These are phyloP conservation scores for Heliothis subflexa DNA, from an alignment of 1,140 invertebrate genomes.

Conservation along the genomic window DNA sequence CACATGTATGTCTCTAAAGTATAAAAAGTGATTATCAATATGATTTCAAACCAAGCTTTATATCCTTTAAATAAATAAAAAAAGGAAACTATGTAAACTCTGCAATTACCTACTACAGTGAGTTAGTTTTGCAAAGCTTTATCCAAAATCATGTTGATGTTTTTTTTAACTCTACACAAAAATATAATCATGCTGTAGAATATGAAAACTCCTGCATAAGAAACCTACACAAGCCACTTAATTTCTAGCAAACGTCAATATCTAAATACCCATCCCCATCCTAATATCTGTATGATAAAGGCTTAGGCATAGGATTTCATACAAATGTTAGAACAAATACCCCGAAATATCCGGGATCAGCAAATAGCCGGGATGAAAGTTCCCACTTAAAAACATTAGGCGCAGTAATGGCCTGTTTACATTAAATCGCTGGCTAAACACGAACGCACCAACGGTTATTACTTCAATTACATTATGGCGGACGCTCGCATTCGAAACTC, in stretches of 20 bases:
- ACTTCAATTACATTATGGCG: slow-evolving; percentile 27
- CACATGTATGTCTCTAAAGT: neutral
- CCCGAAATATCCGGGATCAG: neutral
- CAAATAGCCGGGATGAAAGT: slow-evolving; percentile 20
- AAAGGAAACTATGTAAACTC: too few species aligned
- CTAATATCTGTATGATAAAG: neutral
- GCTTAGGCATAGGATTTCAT: neutral
- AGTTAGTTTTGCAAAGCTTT: neutral
- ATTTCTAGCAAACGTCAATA: neutral
- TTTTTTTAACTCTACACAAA: too few species aligned
- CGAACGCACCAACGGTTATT: slow-evolving; percentile 27
- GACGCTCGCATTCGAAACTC: slow-evolving; percentile 4
- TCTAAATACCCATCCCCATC: neutral
- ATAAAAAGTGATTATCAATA: too few species aligned
- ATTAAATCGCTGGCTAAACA: slow-evolving; percentile 30
- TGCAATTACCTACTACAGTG: too few species aligned
- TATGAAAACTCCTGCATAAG: too few species aligned
- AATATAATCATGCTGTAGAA: too few species aligned
- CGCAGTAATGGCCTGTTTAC: slow-evolving; percentile 20
- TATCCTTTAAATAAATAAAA: too few species aligned
- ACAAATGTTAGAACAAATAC: slow-evolving; percentile 27
- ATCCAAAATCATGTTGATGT: neutral
- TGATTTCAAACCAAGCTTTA: too few species aligned
- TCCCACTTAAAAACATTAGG: slow-evolving; percentile 27
- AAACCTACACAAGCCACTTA: neutral